Evolutionary conservation across 2,888 invertebrate genomes (phyloP).

Genomic region (Lycophotia porphyrea): DNA sequence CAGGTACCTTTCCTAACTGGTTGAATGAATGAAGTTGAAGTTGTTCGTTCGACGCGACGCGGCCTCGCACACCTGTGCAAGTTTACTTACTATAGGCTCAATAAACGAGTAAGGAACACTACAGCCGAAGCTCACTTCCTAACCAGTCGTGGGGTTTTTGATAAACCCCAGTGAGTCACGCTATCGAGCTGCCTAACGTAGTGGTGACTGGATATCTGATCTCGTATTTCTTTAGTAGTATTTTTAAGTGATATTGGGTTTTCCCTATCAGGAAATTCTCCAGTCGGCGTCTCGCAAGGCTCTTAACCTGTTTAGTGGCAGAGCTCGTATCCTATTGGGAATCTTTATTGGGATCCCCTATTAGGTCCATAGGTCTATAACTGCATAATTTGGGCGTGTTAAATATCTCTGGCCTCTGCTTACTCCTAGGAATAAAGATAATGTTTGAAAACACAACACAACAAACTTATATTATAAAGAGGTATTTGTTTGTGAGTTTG

Average conservation of each 20-base stretch:
- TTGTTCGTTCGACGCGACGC: conserved; percentile 12
- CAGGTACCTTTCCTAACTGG: conserved; percentile 53
- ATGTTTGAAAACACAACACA: too few relatives aligned
- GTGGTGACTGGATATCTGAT: conserved; percentile 7
- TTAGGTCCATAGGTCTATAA: neutral
- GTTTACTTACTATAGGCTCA: conserved; percentile 1
- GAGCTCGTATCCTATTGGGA: neutral
- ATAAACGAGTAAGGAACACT: conserved; percentile 25
- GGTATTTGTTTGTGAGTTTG: too few relatives aligned
- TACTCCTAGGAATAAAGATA: too few relatives aligned
- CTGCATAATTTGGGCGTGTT: neutral
- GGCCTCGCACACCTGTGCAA: conserved; percentile 27
- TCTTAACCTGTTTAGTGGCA: neutral
- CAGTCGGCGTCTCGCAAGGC: too few relatives aligned
- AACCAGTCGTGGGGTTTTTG: conserved; percentile 40
- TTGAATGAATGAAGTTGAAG: conserved; percentile 29
- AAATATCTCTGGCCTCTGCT: neutral
- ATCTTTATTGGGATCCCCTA: neutral
- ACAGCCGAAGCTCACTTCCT: conserved; percentile 5
- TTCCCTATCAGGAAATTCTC: neutral
- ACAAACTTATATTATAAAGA: too few relatives aligned
- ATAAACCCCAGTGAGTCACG: conserved; percentile 47
- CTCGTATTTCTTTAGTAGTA: neutral
- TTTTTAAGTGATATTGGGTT: neutral
- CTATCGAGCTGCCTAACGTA: neutral